Base-by-base conservation (phyloP, 2,113 vertebrate species). In the Leiothrix lutea region DNA sequence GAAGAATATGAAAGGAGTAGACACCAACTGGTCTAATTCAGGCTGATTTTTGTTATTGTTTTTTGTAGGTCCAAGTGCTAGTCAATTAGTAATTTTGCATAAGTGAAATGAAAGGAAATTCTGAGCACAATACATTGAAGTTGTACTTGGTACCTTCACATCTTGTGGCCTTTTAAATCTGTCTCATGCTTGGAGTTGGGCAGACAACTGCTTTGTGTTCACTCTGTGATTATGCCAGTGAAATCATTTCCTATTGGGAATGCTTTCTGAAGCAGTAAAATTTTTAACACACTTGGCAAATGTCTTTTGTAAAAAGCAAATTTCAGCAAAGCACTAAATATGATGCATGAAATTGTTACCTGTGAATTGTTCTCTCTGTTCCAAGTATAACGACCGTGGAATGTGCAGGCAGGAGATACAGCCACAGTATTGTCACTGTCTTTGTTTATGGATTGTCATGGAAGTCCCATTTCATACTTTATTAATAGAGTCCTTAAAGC, bases 401-500 rank as follows among this genome's bases (percentile, higher is more conserved):
- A 80, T 67, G 75, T 94, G 93, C 26, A 3, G 85, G 92, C 80
- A 78, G 2, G 8, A 95, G 95, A 92, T 96, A 96, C 88, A 93
- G 80, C 92, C 2, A 1, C 44, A 42, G 51, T n/a, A 78, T 96
- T 88, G 90, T 94, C 90, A 54, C 45, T 80, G 73, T 65, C 89
- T 70, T 93, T 96, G 94, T 96, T 96, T 96, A 85, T 88, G 82
- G 60, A 73, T 92, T 74, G 53, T 94, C 75, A n/a, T 65, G 75
- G 90, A 96, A 96, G 90, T 90, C 92, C 80, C 94, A 90, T 96
- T 96, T 96, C 95, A 96, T 96, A 93, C 92, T 83, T 97, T 93
- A 94, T 96, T 96, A 92, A 96, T 95, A 92, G 88, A 88, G 92
- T 94, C 87, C 86, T 94, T 93, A 94, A 83, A 90, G 88, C 65